A percentile compares a stretch with the other conserved stretches of the same genome.
phyloP scores from a whole-genome alignment of 1,140 invertebrate species.

The Chionoecetes opilio region DNA sequence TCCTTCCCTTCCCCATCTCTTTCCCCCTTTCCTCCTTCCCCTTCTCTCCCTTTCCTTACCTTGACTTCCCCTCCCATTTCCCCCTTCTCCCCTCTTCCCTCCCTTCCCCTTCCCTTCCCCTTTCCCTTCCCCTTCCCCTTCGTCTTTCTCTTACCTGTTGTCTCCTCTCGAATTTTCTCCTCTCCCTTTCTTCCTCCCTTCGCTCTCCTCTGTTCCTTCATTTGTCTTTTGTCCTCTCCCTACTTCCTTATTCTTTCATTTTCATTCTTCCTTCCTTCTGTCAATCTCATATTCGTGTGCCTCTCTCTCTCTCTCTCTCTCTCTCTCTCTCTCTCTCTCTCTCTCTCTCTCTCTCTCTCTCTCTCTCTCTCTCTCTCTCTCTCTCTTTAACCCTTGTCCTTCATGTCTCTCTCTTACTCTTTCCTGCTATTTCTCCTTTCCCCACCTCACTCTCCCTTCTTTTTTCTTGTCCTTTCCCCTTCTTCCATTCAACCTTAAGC shows the following conservation, averaged over 20 bases:
- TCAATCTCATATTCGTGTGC: neutral
- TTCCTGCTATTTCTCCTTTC: neutral
- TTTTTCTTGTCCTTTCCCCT: neutral
- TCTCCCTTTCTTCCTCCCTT: neutral
- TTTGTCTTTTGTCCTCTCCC: neutral
- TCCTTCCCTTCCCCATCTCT: neutral
- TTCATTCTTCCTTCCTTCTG: neutral
- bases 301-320: neutral
- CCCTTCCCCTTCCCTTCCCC: too few relatives aligned
- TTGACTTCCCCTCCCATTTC: neutral
- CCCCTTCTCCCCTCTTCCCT: too few relatives aligned
- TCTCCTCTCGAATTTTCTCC: neutral
- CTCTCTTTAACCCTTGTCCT: neutral
- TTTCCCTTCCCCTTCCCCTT: neutral
- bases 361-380: constrained; percentile 5
- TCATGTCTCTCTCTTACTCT: constrained; percentile 35
- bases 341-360: neutral
- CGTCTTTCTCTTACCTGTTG: neutral
- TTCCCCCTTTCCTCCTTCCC: neutral
- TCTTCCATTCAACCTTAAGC: neutral
- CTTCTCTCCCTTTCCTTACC: neutral
- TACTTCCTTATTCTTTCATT: too few relatives aligned
- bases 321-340: neutral
- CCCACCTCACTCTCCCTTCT: neutral
- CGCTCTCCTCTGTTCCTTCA: neutral